A percentile compares a stretch with the other conserved stretches of the same genome.
phyloP scores from a whole-genome alignment of 2,113 vertebrate genomes.

The Burhinus oedicnemus region DNA sequence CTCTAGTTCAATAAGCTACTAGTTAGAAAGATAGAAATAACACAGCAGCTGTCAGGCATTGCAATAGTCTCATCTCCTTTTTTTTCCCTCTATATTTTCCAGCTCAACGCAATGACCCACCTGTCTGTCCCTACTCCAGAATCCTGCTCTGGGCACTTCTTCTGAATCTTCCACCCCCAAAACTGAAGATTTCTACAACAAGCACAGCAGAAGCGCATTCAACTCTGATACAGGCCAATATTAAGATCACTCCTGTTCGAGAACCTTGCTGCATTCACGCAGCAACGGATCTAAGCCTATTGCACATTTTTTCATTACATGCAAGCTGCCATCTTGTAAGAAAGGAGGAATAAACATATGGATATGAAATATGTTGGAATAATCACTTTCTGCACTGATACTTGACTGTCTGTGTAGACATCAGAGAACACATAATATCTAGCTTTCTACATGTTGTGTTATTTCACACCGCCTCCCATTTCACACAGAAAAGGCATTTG shows the following conservation, averaged over 20 bases:
- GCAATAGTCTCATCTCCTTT: neutral
- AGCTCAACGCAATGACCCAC: neutral
- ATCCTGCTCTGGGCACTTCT: neutral
- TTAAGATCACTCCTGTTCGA: neutral
- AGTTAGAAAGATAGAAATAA: neutral
- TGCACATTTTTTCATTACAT: constrained; percentile 22
- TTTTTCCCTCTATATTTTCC: neutral
- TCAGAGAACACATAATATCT: constrained; percentile 58
- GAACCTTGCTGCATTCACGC: neutral
- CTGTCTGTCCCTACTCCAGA: neutral
- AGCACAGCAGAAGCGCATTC: neutral
- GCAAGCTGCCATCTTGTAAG: constrained; percentile 66
- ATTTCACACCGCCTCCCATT: constrained; percentile 62
- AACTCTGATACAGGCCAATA: neutral
- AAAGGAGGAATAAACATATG: constrained; percentile 67
- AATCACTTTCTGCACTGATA: constrained; percentile 61
- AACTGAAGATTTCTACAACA: neutral
- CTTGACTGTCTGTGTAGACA: constrained; percentile 64
- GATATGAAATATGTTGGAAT: constrained; percentile 64
- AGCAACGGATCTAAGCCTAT: neutral
- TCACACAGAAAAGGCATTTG: constrained; percentile 56
- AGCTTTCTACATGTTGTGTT: constrained; percentile 48
- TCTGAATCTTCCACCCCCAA: neutral
- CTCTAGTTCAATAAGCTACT: neutral
- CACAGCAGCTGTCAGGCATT: neutral